Percentiles rank a stretch among this genome's conserved stretches.
Conservation (phyloP, 2,888 invertebrate genomes). For the Harmothoe impar region DNA sequence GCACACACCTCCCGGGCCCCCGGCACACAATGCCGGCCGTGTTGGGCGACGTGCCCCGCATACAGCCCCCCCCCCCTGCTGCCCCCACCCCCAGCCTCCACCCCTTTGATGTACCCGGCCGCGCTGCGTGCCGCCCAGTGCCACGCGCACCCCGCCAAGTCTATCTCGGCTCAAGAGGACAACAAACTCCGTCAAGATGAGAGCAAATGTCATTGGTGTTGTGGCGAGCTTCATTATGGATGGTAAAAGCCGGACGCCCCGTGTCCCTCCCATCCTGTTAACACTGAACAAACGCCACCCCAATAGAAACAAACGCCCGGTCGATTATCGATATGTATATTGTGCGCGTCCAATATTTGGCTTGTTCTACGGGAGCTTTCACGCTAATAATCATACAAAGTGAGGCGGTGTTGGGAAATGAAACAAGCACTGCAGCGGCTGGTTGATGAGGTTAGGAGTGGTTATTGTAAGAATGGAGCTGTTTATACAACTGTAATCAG, state of each 20-base stretch:
- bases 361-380: constrained; percentile 49
- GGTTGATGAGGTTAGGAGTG: constrained; percentile 43
- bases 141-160: constrained; percentile 21
- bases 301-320: constrained; percentile 57
- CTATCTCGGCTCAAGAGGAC: constrained; percentile 60
- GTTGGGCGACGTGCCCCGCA: constrained; percentile 54
- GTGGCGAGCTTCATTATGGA: constrained; percentile 60
- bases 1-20: constrained; percentile 45
- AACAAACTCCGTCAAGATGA: constrained; percentile 60
- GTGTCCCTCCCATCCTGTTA: constrained; percentile 28
- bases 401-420: constrained; percentile 10
- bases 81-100: constrained; percentile 13
- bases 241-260: constrained; percentile 35
- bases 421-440: constrained; percentile 45
- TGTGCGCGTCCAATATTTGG: constrained; percentile 58
- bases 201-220: constrained; percentile 60
- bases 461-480: constrained; percentile 45
- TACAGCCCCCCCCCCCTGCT: not conserved
- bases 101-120: constrained; percentile 10
- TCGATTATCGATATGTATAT: constrained; percentile 62
- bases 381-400: constrained; percentile 61
- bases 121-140: not conserved
- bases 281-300: constrained; percentile 58
- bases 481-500: constrained; percentile 46
- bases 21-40: constrained; percentile 41